Conservation (phyloP, 2,888 invertebrate genomes). For the Adelphocoris suturalis region DNA sequence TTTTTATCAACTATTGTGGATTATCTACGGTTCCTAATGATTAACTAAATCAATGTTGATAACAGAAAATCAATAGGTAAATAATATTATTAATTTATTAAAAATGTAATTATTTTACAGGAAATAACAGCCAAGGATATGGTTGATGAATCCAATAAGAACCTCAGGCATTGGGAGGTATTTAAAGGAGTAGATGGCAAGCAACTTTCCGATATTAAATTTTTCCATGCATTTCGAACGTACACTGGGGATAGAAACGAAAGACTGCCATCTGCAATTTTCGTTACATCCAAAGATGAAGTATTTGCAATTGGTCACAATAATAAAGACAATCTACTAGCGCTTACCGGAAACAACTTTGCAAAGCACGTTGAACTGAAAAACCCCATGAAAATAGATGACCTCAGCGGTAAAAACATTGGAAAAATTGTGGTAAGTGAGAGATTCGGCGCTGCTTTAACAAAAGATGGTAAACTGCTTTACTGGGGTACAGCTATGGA, state of each 20-base stretch:
- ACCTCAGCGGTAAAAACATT: slow-evolving; percentile 36
- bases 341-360: slow-evolving; percentile 46
- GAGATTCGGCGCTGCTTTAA: slow-evolving; percentile 52
- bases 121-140: neutral
- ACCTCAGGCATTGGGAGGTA: neutral
- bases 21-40: no score
- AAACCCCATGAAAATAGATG: slow-evolving; percentile 27
- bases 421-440: slow-evolving; percentile 31
- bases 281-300: slow-evolving; percentile 35
- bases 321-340: slow-evolving; percentile 40
- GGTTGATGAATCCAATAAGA: neutral
- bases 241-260: neutral
- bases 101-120: neutral
- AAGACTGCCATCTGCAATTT: neutral
- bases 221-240: slow-evolving; percentile 34
- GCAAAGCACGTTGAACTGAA: neutral
- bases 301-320: slow-evolving; percentile 31
- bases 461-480: slow-evolving; percentile 27
- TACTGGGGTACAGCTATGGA: slow-evolving; percentile 52
- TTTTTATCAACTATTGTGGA: no score
- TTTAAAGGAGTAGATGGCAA: neutral
- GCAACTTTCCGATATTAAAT: neutral
- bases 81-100: no score
- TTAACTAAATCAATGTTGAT: no score
- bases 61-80: no score